phyloP scores from a whole-genome alignment of 2,113 vertebrate species.

The Pteronura brasiliensis region DNA sequence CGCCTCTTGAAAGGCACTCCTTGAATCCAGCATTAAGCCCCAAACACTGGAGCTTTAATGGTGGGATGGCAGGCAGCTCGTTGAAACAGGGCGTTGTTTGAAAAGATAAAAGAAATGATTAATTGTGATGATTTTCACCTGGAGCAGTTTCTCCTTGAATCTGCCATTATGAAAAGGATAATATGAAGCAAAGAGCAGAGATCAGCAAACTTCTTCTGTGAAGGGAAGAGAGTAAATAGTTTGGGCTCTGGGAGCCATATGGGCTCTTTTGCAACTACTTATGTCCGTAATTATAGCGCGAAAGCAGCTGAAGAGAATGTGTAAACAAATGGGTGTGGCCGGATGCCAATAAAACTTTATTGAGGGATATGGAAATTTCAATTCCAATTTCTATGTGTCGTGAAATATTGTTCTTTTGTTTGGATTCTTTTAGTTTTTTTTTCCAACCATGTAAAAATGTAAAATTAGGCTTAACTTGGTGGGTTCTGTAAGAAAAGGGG shows the following conservation, averaged over 20 bases:
- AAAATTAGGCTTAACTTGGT: not conserved
- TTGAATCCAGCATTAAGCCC: not conserved
- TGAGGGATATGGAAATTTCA: not conserved
- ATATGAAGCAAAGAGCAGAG: not conserved
- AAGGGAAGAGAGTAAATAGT: not conserved
- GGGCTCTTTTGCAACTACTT: not conserved
- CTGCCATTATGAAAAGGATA: not conserved
- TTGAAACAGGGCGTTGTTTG: not conserved
- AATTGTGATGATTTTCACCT: not conserved
- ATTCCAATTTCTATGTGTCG: not conserved
- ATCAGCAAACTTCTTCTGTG: not conserved
- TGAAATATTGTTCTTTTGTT: not conserved
- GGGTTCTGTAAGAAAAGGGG: not conserved
- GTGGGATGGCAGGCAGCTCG: not conserved
- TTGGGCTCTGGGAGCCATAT: not conserved
- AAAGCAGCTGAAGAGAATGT: not conserved
- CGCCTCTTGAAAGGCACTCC: not conserved
- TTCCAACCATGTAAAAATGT: not conserved
- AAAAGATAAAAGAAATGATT: not conserved
- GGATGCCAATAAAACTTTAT: not conserved
- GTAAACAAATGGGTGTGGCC: not conserved
- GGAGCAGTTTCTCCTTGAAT: not conserved
- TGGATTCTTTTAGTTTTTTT: not conserved
- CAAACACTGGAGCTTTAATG: not conserved
- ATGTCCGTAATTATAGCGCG: not conserved